phyloP scores from a whole-genome alignment of 2,888 invertebrate species.

The Beris morrisii region DNA sequence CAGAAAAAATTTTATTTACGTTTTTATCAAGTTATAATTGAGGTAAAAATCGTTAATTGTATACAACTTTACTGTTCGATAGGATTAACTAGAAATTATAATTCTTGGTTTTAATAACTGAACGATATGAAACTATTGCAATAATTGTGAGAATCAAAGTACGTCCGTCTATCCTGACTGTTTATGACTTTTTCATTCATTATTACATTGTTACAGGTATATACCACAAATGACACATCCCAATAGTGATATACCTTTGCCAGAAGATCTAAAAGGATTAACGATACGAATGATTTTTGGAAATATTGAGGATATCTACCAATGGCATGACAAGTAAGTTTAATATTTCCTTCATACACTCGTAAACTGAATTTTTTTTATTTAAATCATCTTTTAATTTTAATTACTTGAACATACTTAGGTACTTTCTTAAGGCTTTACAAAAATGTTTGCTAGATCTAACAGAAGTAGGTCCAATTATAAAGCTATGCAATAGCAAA shows the following conservation, averaged over 20 bases:
- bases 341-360: conserved; percentile 38
- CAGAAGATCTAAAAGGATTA: conserved; percentile 79
- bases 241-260: conserved; percentile 77
- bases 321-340: conserved; percentile 97
- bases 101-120: too few relatives aligned
- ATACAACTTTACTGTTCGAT: too few relatives aligned
- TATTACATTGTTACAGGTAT: conserved; percentile 57
- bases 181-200: too few relatives aligned
- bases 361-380: conserved; percentile 38
- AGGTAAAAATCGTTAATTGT: too few relatives aligned
- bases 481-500: conserved; percentile 80
- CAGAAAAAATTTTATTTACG: too few relatives aligned
- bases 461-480: conserved; percentile 81
- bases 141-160: too few relatives aligned
- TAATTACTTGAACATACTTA: conserved; percentile 55
- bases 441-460: conserved; percentile 85
- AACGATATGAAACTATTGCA: too few relatives aligned
- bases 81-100: too few relatives aligned
- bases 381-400: conserved; percentile 39
- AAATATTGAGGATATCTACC: conserved; percentile 95
- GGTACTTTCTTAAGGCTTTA: conserved; percentile 86
- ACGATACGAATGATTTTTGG: conserved; percentile 98
- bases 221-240: conserved; percentile 76
- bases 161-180: too few relatives aligned
- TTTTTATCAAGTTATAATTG: too few relatives aligned